Percentiles rank a stretch among this genome's conserved stretches.
These are phyloP conservation scores for Pseudococcus viburni DNA, from an alignment of 2,888 invertebrate genomes.

Conservation along the genomic window DNA sequence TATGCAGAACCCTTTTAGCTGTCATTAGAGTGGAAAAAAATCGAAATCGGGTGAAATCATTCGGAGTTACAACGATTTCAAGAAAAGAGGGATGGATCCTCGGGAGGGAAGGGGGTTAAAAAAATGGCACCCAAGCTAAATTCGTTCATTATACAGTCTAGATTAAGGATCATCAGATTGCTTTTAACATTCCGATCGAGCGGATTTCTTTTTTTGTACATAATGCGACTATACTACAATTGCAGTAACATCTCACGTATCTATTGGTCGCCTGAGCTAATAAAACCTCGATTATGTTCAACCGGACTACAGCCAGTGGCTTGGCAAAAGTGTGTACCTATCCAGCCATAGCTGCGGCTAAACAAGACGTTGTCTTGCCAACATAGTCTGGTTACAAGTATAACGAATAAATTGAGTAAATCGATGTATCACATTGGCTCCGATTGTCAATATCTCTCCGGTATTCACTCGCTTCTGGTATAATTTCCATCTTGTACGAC, in stretches of 20 bases:
- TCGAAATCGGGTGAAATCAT: too few relatives aligned
- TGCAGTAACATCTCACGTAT: not conserved
- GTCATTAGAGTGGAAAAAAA: too few relatives aligned
- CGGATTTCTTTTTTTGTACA: too few relatives aligned
- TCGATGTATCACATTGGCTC: not conserved
- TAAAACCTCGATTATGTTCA: slow-evolving; percentile 14
- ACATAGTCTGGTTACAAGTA: slow-evolving; percentile 10
- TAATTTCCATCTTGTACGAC: slow-evolving; percentile 44
- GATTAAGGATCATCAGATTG: too few relatives aligned
- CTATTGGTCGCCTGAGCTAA: not conserved
- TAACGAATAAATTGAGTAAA: slow-evolving; percentile 43
- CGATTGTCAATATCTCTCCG: slow-evolving; percentile 27
- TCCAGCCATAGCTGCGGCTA: not conserved
- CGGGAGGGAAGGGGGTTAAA: too few relatives aligned
- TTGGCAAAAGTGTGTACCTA: not conserved
- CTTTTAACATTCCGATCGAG: too few relatives aligned
- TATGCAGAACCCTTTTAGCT: too few relatives aligned
- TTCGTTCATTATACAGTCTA: too few relatives aligned
- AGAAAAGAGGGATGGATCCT: too few relatives aligned
- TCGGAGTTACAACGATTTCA: too few relatives aligned
- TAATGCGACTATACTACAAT: too few relatives aligned
- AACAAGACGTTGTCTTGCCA: slow-evolving; percentile 44
- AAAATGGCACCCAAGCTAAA: too few relatives aligned
- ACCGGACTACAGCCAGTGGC: not conserved
- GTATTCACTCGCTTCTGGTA: slow-evolving; percentile 22